Percentiles rank a stretch among this genome's conserved stretches.
Evolutionary conservation across 2,888 invertebrate species (phyloP).

Genomic region (Drosophila paranaensis): DNA sequence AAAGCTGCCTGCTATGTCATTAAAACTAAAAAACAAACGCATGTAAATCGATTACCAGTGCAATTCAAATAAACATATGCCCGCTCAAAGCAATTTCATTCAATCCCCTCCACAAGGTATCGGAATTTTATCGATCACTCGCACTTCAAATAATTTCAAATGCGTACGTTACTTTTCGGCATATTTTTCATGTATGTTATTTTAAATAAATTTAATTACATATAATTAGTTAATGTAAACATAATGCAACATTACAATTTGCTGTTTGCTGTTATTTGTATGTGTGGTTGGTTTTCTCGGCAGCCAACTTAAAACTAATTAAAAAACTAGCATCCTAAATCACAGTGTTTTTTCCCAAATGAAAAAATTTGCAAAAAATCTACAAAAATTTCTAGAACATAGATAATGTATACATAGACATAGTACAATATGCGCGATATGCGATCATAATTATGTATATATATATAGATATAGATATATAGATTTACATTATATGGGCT

Average conservation of each 20-base stretch:
- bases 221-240: constrained; percentile 77
- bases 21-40: too few species aligned
- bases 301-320: constrained; percentile 77
- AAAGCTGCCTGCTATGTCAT: too few species aligned
- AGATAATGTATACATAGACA: constrained; percentile 36
- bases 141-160: constrained; percentile 10
- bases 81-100: background rate
- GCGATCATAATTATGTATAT: constrained; percentile 27
- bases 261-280: background rate
- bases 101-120: background rate
- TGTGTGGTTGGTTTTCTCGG: constrained; percentile 17
- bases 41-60: too few species aligned
- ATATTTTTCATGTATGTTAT: constrained; percentile 61
- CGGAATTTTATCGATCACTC: background rate
- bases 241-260: constrained; percentile 60
- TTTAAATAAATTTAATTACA: constrained; percentile 75
- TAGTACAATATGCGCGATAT: constrained; percentile 49
- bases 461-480: constrained; percentile 17
- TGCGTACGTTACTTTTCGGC: constrained; percentile 23
- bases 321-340: constrained; percentile 83
- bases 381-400: constrained; percentile 65
- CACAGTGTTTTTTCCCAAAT: constrained; percentile 81
- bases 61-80: background rate
- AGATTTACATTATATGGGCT: constrained; percentile 29
- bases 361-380: constrained; percentile 71